Base-by-base conservation (phyloP, 2,113 vertebrate genomes). In the Hyaena hyaena region DNA sequence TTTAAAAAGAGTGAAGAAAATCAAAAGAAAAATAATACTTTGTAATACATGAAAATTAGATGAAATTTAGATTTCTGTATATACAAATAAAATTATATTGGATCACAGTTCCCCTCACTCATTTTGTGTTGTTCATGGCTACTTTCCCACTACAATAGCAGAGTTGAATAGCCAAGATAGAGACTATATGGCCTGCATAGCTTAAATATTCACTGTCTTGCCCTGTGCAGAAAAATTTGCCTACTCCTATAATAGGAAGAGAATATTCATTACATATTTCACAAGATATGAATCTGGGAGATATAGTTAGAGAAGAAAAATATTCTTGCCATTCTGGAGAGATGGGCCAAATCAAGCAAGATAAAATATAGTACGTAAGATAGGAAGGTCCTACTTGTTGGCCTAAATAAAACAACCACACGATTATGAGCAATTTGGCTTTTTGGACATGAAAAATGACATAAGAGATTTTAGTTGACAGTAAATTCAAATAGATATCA, bases 401-500 rank as follows among this genome's bases (percentile, higher is more conserved):
- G 33, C 76, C 79, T 93, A 58, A 83, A 68, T 80, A 73, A 89
- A 69, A 10, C 48, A 83, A 28, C 17, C 71, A 53, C 14, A 63
- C 14, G 77, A 21, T 92, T 61, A 61, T 79, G 50, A 74, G 16
- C 50, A 84, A 8, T 94, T 45, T 45, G 48, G 16, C n/a, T 88
- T 61, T 61, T 58, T 85, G 39, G 26, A 94, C 63, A 77, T 88
- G 2, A 95, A 92, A 88, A 81, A n/a, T 93, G 19, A 53, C n/a
- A 35, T 17, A 35, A 15, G 35, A 24, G 0, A 61, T 74, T 87
- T 94, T 28, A 85, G 65, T 48, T 58, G 43, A 48, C 3, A 86
- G 7, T 89, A 90, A 87, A 16, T 82, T 92, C 39, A 84, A 76
- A 74, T 87, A 74, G 21, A 16, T 90, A 35, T 84, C 23, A 45